Evolutionary conservation across 2,113 vertebrate genomes (phyloP).

Genomic region (Caretta caretta): DNA sequence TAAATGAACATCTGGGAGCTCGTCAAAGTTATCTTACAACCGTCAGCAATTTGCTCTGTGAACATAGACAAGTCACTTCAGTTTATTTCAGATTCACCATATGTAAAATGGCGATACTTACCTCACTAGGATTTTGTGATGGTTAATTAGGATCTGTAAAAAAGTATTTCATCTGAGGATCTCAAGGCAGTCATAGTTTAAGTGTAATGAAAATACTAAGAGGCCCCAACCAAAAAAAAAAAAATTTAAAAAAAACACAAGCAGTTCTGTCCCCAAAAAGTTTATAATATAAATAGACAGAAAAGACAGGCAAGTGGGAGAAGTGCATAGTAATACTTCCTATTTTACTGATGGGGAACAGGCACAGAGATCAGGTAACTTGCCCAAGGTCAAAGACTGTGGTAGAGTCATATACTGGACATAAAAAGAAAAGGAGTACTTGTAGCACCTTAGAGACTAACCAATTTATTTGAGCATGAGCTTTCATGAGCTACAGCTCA

Average conservation of each 20-base stretch:
- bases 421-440: too few relatives aligned
- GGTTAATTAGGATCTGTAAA: too few relatives aligned
- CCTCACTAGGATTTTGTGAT: neutral
- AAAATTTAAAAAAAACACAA: too few relatives aligned
- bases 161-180: neutral
- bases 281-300: neutral
- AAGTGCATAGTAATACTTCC: neutral
- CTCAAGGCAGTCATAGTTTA: neutral
- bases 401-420: neutral
- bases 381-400: neutral
- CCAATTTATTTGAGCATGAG: too few relatives aligned
- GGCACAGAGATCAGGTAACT: neutral
- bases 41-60: neutral
- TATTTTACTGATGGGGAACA: neutral
- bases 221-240: neutral
- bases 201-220: neutral
- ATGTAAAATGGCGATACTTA: neutral
- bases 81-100: neutral
- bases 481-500: too few relatives aligned
- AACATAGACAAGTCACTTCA: neutral
- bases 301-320: neutral
- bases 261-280: neutral
- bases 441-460: too few relatives aligned
- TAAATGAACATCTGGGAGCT: neutral
- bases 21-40: neutral